Conservation (phyloP, 1,140 invertebrate genomes). For the Varroa destructor region DNA sequence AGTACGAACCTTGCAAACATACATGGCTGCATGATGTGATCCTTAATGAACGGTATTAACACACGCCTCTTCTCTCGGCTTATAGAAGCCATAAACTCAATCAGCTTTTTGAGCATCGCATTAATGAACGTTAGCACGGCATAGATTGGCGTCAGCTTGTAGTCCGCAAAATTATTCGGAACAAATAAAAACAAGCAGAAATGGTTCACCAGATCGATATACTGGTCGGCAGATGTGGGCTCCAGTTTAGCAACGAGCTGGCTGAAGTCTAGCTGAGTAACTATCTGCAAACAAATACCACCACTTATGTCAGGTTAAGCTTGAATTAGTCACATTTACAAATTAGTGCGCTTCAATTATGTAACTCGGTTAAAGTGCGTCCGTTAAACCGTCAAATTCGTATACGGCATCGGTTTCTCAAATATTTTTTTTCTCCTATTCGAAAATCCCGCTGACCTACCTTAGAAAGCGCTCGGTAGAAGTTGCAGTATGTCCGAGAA, state of each 20-base stretch:
- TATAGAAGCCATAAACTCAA: not conserved
- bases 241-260: not conserved
- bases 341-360: too few species aligned
- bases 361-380: too few species aligned
- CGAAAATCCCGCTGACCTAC: not conserved
- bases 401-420: too few species aligned
- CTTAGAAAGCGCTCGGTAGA: constrained; percentile 1
- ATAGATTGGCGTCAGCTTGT: not conserved
- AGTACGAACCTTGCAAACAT: too few species aligned
- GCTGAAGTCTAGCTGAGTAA: not conserved
- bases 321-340: too few species aligned
- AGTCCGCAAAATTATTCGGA: not conserved
- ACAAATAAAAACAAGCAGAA: constrained; percentile 16
- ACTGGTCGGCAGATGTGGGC: not conserved
- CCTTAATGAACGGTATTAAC: constrained; percentile 12
- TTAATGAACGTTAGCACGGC: not conserved
- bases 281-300: not conserved
- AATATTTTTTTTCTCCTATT: not conserved
- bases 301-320: too few species aligned
- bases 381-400: too few species aligned
- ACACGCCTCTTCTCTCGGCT: not conserved
- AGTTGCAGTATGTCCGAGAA: not conserved
- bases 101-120: not conserved
- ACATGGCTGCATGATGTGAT: constrained; percentile 2
- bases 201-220: not conserved